These are phyloP conservation scores for Gadopsis bispinosus DNA, from an alignment of 2,797 vertebrate genomes.

Conservation along the genomic window DNA sequence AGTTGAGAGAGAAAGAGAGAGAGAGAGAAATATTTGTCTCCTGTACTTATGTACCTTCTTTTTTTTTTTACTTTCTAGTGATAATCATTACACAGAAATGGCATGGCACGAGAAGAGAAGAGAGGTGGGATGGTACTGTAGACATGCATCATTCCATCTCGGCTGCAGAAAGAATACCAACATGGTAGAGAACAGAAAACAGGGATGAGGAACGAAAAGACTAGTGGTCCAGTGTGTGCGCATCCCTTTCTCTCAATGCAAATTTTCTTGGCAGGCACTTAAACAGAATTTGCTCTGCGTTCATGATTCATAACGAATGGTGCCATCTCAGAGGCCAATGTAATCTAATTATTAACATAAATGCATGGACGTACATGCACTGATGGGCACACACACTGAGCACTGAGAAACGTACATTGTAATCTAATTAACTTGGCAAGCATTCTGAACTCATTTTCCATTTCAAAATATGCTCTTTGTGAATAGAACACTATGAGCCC, in stretches of 20 bases:
- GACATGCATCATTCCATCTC: neutral
- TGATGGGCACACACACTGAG: conserved; percentile 50
- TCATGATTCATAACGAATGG: conserved; percentile 75
- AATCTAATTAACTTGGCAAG: conserved; percentile 67
- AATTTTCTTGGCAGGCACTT: conserved; percentile 75
- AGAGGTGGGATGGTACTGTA: conserved; percentile 10
- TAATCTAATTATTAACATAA: conserved; percentile 80
- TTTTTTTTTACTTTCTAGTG: neutral
- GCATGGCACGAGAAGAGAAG: conserved; percentile 15
- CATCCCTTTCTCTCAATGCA: conserved; percentile 64
- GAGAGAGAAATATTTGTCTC: neutral
- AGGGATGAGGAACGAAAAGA: conserved; percentile 35
- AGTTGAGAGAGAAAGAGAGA: neutral
- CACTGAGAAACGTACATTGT: conserved; percentile 55
- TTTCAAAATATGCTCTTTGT: conserved; percentile 63
- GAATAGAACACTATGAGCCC: conserved; percentile 43
- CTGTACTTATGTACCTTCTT: neutral
- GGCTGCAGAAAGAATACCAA: conserved; percentile 30
- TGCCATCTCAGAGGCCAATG: conserved; percentile 77
- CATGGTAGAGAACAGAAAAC: conserved; percentile 34
- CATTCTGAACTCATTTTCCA: conserved; percentile 53
- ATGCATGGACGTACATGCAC: conserved; percentile 58
- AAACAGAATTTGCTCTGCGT: conserved; percentile 75
- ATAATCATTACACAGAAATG: neutral
- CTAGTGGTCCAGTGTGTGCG: conserved; percentile 38